phyloP scores from a whole-genome alignment of 1,140 invertebrate species.

The Sesamia nonagrioides region DNA sequence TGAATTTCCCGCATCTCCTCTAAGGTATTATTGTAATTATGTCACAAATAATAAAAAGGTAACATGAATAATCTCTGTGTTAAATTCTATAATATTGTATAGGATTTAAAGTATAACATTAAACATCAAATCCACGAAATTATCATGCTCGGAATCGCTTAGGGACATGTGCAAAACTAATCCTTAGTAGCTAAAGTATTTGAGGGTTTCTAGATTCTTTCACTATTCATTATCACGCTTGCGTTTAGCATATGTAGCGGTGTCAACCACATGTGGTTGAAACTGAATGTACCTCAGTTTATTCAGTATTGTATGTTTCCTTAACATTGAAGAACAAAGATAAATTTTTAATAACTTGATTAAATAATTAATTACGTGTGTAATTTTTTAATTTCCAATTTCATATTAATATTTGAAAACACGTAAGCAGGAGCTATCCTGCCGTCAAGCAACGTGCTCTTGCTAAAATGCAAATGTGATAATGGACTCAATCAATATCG shows the following conservation, averaged over 20 bases:
- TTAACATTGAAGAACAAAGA: too few relatives aligned
- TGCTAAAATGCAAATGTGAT: neutral
- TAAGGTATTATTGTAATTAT: too few relatives aligned
- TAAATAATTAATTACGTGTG: too few relatives aligned
- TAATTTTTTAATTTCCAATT: too few relatives aligned
- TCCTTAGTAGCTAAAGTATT: neutral
- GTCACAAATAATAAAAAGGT: neutral
- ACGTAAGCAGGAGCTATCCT: too few relatives aligned
- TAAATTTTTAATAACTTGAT: too few relatives aligned
- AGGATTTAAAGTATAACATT: constrained; percentile 32
- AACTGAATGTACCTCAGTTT: too few relatives aligned
- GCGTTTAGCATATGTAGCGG: neutral
- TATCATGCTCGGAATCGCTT: constrained; percentile 22
- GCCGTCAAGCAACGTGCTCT: neutral
- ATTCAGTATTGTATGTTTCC: too few relatives aligned
- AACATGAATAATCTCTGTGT: constrained; percentile 21
- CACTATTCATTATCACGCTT: neutral
- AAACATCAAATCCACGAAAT: constrained; percentile 41
- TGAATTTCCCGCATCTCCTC: too few relatives aligned
- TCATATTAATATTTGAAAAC: too few relatives aligned
- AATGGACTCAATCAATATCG: neutral
- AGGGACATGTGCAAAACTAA: constrained; percentile 31
- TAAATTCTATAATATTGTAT: constrained; percentile 6
- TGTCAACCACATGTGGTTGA: too few relatives aligned
- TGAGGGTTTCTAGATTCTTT: neutral